phyloP scores from a whole-genome alignment of 92 coral and sea anemone species.

The Scolanthus callimorphus region DNA sequence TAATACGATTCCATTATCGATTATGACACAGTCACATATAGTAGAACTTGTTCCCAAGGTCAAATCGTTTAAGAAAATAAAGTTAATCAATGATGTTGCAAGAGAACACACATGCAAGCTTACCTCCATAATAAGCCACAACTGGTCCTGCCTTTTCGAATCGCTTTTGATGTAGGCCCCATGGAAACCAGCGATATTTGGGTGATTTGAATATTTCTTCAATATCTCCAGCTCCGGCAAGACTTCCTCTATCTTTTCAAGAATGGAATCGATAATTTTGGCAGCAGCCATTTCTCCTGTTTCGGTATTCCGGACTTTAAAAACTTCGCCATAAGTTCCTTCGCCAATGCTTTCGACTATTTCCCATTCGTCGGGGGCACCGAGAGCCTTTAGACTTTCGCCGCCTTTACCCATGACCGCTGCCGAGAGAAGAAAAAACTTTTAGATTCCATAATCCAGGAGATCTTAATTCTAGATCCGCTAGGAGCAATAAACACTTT shows the following conservation, averaged over 20 bases:
- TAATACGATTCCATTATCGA: too few relatives aligned
- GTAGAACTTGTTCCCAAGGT: too few relatives aligned
- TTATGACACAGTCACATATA: too few relatives aligned
- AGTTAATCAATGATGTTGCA: too few relatives aligned
- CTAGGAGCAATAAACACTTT: not conserved
- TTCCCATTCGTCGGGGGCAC: conserved; percentile 87
- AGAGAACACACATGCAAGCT: too few relatives aligned
- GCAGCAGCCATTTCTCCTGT: conserved; percentile 90
- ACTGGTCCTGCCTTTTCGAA: conserved; percentile 72
- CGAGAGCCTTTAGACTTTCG: conserved; percentile 64
- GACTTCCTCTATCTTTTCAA: conserved; percentile 89
- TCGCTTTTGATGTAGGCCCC: conserved; percentile 88
- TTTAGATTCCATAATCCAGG: not conserved
- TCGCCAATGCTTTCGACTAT: conserved; percentile 92
- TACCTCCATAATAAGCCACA: conserved; percentile 98
- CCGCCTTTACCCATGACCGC: conserved; percentile 85
- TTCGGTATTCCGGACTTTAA: conserved; percentile 60
- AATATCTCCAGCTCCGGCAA: conserved; percentile 85
- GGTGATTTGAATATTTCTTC: conserved; percentile 81
- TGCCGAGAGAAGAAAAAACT: conserved; percentile 10
- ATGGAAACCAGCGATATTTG: conserved; percentile 82
- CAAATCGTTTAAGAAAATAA: too few relatives aligned
- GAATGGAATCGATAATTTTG: conserved; percentile 82
- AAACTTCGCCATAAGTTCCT: conserved; percentile 92
- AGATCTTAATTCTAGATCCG: not conserved